Evolutionary conservation across 2,797 vertebrate genomes (phyloP).

Genomic region (Centropyge bicolor): DNA sequence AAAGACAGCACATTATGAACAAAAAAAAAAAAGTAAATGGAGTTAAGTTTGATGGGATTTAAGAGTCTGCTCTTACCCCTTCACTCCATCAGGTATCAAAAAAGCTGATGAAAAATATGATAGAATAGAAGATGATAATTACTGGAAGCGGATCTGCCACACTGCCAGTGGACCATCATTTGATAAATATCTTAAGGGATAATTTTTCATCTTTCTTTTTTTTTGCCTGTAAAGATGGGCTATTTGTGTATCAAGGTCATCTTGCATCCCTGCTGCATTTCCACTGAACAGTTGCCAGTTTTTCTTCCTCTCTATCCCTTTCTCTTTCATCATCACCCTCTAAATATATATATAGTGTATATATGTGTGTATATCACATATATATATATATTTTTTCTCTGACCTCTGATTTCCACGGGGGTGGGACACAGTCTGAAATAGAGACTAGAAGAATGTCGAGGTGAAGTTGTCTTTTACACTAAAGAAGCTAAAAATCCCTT

Average conservation of each 20-base stretch:
- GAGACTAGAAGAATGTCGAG: constrained; percentile 37
- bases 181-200: constrained; percentile 66
- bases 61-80: constrained; percentile 3
- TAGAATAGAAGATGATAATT: constrained; percentile 56
- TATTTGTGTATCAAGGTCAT: constrained; percentile 78
- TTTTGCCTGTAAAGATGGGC: constrained; percentile 51
- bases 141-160: constrained; percentile 58
- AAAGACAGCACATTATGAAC: background rate
- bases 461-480: constrained; percentile 47
- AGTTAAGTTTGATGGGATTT: constrained; percentile 3
- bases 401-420: constrained; percentile 41
- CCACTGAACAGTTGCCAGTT: constrained; percentile 30
- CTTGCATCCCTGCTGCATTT: constrained; percentile 53
- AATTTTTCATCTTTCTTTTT: constrained; percentile 30
- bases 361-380: no score
- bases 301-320: constrained; percentile 15
- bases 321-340: background rate
- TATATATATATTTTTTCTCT: constrained; percentile 3
- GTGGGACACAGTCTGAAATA: constrained; percentile 33
- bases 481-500: constrained; percentile 34
- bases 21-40: background rate
- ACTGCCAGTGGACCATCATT: constrained; percentile 49
- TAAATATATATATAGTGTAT: background rate
- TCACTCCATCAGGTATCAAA: constrained; percentile 19
- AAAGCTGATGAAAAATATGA: constrained; percentile 43